phyloP scores from a whole-genome alignment of 2,888 invertebrate genomes.

The Oithona nana region DNA sequence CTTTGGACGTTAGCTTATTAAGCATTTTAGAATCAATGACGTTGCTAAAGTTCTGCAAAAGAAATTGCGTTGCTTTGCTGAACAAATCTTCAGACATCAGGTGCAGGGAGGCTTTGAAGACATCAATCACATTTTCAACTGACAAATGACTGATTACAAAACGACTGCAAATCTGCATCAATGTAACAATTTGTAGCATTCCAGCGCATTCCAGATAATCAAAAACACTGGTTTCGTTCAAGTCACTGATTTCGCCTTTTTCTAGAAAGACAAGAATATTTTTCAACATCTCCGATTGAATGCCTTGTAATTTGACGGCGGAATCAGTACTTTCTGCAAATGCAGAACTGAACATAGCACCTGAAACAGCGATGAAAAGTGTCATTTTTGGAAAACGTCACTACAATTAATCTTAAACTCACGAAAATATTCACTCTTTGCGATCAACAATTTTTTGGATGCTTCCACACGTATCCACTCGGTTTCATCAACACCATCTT shows the following conservation, averaged over 20 bases:
- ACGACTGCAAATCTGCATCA: not conserved
- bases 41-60: not conserved
- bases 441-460: not conserved
- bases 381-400: too few species aligned
- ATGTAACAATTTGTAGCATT: not conserved
- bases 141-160: not conserved
- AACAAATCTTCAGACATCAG: not conserved
- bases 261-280: not conserved
- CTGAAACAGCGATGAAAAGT: not conserved
- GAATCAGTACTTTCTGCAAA: not conserved
- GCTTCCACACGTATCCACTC: too few species aligned
- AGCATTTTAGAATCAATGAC: not conserved
- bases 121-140: not conserved
- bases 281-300: not conserved
- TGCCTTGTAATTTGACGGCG: not conserved
- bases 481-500: too few species aligned
- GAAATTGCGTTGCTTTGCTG: not conserved
- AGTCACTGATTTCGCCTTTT: not conserved
- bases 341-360: not conserved
- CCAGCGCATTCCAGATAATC: not conserved
- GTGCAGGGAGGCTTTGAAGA: not conserved
- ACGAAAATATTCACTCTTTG: not conserved
- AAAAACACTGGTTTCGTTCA: not conserved
- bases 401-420: too few species aligned
- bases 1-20: not conserved